Base-by-base conservation (phyloP, 1,140 invertebrate genomes). In the Heliconius himera region DNA sequence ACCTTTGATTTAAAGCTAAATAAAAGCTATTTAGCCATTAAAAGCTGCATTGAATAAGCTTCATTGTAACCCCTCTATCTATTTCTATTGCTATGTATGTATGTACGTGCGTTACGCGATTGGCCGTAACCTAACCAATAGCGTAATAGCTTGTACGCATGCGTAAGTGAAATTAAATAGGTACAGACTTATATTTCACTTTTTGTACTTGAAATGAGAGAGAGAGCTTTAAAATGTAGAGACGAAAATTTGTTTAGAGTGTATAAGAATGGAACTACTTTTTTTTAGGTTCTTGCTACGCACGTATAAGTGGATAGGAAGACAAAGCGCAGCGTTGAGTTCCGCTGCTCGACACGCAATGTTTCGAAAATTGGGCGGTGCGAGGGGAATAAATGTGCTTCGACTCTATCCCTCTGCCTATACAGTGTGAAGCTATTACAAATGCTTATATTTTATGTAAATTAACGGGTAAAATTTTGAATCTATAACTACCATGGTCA, bases 41-140 rank as follows among this genome's bases (percentile, higher is more conserved):
- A 60, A 60, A 60, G 56, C 56, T 60, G 26, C 9, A 13, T 29
- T 66, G 3, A 66, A 66, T 26, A 29, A 26, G 26, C 13, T 66
- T 26, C 26, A 66, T 13, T 66, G 13, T 5, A 66, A 66, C 60
- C 60, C 60, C 60, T 66, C 60, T 66, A 29, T 66, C 60, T 66
- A 66, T 13, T 66, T 66, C 60, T 66, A 29, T 66, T 29, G 54
- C 26, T 66, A 18, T 66, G 60, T 66, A 66, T 13, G 60, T 66
- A 29, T 16, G 26, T 29, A 29, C 60, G 60, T 66, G 60, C 22
- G 22, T 66, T 66, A 66, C n/a, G 60, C 60, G 20, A 66, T 66
- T 66, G 60, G 60, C 60, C 26, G 11, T 66, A 16, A 66, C 9
- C 13, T 29, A 66, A 66, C 60, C 60, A 66, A 66, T 66, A 66